These are phyloP conservation scores for Diplodus puntazzo DNA, from an alignment of 2,797 vertebrate genomes.

Conservation along the genomic window DNA sequence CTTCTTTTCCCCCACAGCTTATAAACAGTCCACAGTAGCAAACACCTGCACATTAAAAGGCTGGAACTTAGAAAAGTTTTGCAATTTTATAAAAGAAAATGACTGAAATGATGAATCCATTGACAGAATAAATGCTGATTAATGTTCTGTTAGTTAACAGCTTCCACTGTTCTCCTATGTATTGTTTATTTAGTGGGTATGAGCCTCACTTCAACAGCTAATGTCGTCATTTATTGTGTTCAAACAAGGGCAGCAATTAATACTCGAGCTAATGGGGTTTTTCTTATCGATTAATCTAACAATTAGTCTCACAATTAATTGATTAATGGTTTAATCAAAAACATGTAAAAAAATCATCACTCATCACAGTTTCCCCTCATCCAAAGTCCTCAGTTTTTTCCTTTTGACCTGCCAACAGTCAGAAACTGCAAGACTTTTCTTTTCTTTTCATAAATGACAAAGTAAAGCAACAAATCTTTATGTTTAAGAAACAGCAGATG, in stretches of 20 bases:
- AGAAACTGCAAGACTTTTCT: no score
- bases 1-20: neutral
- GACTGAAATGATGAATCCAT: no score
- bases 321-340: no score
- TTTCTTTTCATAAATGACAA: no score
- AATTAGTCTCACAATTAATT: neutral
- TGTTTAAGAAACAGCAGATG: no score
- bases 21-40: neutral
- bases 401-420: no score
- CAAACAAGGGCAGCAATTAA: neutral
- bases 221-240: neutral
- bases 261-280: no score
- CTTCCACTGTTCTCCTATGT: neutral
- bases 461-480: no score
- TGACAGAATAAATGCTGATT: neutral
- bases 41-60: neutral
- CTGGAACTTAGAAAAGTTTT: neutral
- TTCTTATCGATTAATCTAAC: no score
- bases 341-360: no score
- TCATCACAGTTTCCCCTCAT: no score
- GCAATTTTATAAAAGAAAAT: neutral
- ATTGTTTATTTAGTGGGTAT: neutral
- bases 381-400: no score
- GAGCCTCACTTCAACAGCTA: neutral
- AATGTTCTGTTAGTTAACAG: neutral